Evolutionary conservation across 1,140 invertebrate species (phyloP), one percentile per base, ranked within the genome.

Genomic region (Listronotus oregonensis): DNA sequence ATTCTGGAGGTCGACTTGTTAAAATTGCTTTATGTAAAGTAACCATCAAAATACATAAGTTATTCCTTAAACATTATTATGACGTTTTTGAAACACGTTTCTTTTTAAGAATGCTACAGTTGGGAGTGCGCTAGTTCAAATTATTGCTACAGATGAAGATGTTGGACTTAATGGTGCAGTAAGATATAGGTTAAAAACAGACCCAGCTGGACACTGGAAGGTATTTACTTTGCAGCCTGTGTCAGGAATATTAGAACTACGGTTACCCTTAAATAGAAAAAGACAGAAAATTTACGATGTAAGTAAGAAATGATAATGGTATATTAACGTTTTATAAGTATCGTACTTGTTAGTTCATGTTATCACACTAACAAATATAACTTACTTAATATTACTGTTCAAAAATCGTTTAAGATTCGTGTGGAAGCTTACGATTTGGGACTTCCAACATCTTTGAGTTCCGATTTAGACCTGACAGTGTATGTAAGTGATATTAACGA

Each of bases 391-490:
- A 27, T n/a, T n/a, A 27, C 5, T 27, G 21, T 27, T 5, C 21
- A 3, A 27, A 27, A 27, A 27, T 5, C 55, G 42, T 77, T 78
- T 34, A 70, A 94, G 92, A 88, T 96, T 64, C 84, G 94, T 67
- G 87, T 96, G 8, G 93, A 96, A 83, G 94, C 94, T 0, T 93
- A 90, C 75, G 94, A 96, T 80, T 82, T 94, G 44, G 93, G 93
- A 0, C 80, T 87, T 6, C 94, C 94, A 8, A 94, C 93, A 1
- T 87, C 92, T 0, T 77, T 96, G 0, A 93, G 91, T 55, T 90
- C 90, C 0, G 93, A 96, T 78, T 79, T 96, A 7, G 94, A 96
- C 78, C 77, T 97, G 0, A 92, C 90, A n/a, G 89, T 96, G 69
- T 93, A 94, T 72, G 90, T 96, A 0, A 86, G 89, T 40, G 94